Evolutionary conservation across 23 tunicate genomes (phyloP).

Genomic region (Phallusia fumigata): DNA sequence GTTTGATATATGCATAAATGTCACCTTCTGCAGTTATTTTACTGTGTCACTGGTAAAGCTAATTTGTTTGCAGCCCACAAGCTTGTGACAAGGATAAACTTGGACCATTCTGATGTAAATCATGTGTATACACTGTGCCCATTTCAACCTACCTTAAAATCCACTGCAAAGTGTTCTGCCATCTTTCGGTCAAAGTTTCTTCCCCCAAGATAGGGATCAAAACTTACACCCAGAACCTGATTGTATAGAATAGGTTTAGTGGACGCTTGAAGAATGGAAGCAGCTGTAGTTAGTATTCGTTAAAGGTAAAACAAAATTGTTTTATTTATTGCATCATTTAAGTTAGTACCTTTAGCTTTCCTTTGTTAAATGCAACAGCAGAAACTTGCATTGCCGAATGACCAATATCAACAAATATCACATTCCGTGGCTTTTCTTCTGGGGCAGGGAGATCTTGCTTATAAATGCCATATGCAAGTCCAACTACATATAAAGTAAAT

Average conservation of each 20-base stretch:
- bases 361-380: conserved; percentile 94
- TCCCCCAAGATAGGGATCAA: conserved; percentile 86
- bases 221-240: conserved; percentile 79
- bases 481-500: conserved; percentile 34
- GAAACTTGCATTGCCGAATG: conserved; percentile 87
- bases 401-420: conserved; percentile 94
- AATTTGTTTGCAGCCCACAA: too few relatives aligned
- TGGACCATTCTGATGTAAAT: too few relatives aligned
- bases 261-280: not conserved
- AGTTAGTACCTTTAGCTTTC: conserved; percentile 73
- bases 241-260: too few relatives aligned
- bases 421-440: conserved; percentile 84
- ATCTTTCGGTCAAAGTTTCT: conserved; percentile 65
- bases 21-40: too few relatives aligned
- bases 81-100: too few relatives aligned
- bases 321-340: not conserved
- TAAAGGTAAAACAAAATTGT: too few relatives aligned
- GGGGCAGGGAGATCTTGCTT: conserved; percentile 95
- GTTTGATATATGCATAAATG: too few relatives aligned
- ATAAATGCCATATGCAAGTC: conserved; percentile 91
- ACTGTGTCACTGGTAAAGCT: too few relatives aligned
- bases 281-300: not conserved
- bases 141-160: conserved; percentile 85
- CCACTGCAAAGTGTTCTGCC: conserved; percentile 78
- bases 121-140: too few relatives aligned